phyloP scores from a whole-genome alignment of 2,113 vertebrate genomes.

The Acanthochromis polyacanthus region DNA sequence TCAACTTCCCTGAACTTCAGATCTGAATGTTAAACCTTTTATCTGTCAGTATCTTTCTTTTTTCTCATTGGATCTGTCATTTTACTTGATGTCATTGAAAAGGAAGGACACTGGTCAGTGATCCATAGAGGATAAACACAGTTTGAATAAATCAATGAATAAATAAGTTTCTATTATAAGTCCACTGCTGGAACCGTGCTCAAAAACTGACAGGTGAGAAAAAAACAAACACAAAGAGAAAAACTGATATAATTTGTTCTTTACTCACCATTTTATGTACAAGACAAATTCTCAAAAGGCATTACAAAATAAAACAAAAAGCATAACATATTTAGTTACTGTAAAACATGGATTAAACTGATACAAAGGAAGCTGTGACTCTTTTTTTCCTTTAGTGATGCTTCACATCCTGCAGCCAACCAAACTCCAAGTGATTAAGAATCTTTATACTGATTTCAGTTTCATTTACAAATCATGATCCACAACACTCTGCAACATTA shows the following conservation, averaged over 20 bases:
- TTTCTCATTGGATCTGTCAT: too few relatives aligned
- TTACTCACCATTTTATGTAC: constrained; percentile 81
- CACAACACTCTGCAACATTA: neutral
- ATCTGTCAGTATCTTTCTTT: too few relatives aligned
- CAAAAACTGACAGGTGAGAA: neutral
- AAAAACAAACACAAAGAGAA: neutral
- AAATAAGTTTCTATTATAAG: too few relatives aligned
- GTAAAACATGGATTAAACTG: constrained; percentile 63
- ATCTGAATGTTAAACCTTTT: too few relatives aligned
- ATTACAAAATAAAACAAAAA: constrained; percentile 76
- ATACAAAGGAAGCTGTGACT: constrained; percentile 15
- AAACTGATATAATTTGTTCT: constrained; percentile 47
- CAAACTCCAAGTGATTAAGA: constrained; percentile 2
- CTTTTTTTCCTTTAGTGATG: neutral
- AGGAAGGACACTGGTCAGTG: too few relatives aligned
- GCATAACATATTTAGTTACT: constrained; percentile 58
- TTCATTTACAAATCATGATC: constrained; percentile 11
- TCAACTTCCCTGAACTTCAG: too few relatives aligned
- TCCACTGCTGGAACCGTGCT: too few relatives aligned
- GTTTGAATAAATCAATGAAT: too few relatives aligned
- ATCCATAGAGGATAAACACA: too few relatives aligned
- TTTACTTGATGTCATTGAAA: too few relatives aligned
- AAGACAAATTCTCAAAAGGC: constrained; percentile 75
- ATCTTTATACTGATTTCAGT: constrained; percentile 1
- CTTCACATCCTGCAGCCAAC: constrained; percentile 28